Conservation (phyloP, 1,140 invertebrate species). For the Venturia canescens region DNA sequence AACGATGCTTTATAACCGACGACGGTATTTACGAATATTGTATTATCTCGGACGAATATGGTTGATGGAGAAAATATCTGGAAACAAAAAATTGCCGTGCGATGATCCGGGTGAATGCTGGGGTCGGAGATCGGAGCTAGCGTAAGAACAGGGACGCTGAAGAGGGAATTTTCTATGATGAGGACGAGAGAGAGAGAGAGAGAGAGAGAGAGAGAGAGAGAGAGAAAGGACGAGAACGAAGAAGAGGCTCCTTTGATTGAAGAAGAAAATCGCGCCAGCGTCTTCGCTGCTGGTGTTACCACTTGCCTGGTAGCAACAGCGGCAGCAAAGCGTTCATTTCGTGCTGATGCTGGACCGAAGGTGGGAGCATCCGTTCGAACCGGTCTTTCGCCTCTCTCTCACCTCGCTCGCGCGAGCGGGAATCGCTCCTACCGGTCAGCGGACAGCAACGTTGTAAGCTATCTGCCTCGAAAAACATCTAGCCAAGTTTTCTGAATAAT, state of each 20-base stretch:
- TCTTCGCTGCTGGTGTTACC: conserved; percentile 27
- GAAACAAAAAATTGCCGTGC: background rate
- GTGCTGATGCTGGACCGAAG: conserved; percentile 8
- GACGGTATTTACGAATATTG: too few relatives aligned
- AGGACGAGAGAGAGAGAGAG: background rate
- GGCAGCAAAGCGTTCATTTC: conserved; percentile 21
- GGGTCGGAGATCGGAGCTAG: too few relatives aligned
- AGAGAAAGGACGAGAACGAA: background rate
- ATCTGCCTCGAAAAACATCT: background rate
- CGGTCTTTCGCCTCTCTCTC: conserved; percentile 27
- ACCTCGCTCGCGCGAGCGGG: background rate
- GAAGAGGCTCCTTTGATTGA: conserved; percentile 14
- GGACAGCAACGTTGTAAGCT: background rate
- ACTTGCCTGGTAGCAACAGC: conserved; percentile 29
- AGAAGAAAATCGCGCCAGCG: conserved; percentile 22
- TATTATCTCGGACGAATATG: too few relatives aligned
- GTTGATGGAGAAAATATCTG: too few relatives aligned
- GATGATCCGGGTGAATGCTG: background rate
- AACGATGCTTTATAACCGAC: too few relatives aligned
- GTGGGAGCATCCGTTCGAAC: conserved; percentile 41
- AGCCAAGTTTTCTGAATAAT: background rate
- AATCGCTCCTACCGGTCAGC: conserved; percentile 6
- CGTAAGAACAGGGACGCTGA: conserved; percentile 13
- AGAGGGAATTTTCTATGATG: background rate
- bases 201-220: background rate